Percentiles rank a stretch among this genome's conserved stretches.
Evolutionary conservation across 1,140 invertebrate genomes (phyloP).

Genomic region (Brachionus sp.): DNA sequence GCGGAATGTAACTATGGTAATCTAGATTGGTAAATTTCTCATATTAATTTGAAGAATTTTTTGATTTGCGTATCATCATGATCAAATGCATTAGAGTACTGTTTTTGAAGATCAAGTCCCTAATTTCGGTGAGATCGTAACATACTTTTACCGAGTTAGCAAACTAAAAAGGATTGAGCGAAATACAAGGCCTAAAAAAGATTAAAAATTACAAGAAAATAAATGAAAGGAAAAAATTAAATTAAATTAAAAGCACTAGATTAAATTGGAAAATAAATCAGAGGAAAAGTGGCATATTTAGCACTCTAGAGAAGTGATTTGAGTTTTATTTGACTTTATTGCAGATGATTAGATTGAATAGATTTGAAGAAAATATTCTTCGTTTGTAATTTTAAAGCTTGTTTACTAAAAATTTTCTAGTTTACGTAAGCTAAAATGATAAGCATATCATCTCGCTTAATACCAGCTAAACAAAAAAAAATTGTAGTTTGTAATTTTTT

Average conservation of each 20-base stretch:
- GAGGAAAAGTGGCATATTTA: slow-evolving; percentile 15
- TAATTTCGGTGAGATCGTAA: slow-evolving; percentile 2
- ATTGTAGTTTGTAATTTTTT: background rate
- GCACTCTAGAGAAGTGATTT: background rate
- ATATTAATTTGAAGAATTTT: background rate
- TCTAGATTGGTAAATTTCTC: background rate
- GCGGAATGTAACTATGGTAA: slow-evolving; percentile 12
- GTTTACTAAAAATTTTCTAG: background rate
- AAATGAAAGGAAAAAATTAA: background rate
- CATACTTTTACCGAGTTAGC: background rate
- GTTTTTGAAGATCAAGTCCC: background rate
- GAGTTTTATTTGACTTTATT: slow-evolving; percentile 27
- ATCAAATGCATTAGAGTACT: slow-evolving; percentile 9
- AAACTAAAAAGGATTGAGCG: slow-evolving; percentile 7
- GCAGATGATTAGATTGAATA: slow-evolving; percentile 2
- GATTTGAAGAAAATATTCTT: background rate
- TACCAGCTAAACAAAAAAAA: slow-evolving; percentile 16
- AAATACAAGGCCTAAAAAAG: slow-evolving; percentile 24
- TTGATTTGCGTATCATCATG: background rate
- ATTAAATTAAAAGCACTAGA: background rate
- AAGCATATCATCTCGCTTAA: slow-evolving; percentile 45
- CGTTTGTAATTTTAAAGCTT: background rate
- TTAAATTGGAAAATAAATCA: background rate
- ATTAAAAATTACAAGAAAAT: background rate
- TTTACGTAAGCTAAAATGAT: slow-evolving; percentile 33